phyloP scores from a whole-genome alignment of 2,888 invertebrate genomes.

The Molorchus minor region DNA sequence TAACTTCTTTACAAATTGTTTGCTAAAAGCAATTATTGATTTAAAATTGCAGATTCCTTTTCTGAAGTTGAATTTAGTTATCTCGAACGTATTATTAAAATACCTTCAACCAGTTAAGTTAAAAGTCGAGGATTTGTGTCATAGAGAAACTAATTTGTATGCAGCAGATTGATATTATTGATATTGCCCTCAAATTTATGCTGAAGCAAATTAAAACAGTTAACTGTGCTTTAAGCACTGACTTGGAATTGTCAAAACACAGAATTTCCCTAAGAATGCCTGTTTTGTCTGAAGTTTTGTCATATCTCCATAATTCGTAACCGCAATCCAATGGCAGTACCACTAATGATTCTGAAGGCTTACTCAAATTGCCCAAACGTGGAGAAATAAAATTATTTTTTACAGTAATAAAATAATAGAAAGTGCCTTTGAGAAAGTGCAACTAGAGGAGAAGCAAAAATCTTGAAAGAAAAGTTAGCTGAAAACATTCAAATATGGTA shows the following conservation, averaged over 20 bases:
- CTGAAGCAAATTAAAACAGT: not conserved
- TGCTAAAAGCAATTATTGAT: constrained; percentile 2
- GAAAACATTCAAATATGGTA: too few species aligned
- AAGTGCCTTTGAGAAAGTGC: too few species aligned
- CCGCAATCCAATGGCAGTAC: too few species aligned
- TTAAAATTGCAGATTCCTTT: not conserved
- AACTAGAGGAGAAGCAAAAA: too few species aligned
- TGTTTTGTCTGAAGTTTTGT: too few species aligned
- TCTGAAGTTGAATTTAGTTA: not conserved
- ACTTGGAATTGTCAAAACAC: not conserved
- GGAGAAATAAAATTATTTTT: too few species aligned
- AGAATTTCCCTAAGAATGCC: constrained; percentile 5
- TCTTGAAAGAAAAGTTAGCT: too few species aligned
- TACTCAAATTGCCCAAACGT: too few species aligned
- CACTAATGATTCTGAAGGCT: too few species aligned
- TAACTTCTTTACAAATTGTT: not conserved
- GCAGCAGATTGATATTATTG: too few species aligned
- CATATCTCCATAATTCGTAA: too few species aligned
- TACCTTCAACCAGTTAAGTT: not conserved
- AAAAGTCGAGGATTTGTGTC: not conserved
- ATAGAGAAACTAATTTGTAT: not conserved
- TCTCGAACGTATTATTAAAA: not conserved
- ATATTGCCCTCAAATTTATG: not conserved
- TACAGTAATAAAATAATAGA: too few species aligned
- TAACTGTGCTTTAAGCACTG: not conserved